Conservation (phyloP, 1,140 invertebrate genomes). For the Nymphalis io region DNA sequence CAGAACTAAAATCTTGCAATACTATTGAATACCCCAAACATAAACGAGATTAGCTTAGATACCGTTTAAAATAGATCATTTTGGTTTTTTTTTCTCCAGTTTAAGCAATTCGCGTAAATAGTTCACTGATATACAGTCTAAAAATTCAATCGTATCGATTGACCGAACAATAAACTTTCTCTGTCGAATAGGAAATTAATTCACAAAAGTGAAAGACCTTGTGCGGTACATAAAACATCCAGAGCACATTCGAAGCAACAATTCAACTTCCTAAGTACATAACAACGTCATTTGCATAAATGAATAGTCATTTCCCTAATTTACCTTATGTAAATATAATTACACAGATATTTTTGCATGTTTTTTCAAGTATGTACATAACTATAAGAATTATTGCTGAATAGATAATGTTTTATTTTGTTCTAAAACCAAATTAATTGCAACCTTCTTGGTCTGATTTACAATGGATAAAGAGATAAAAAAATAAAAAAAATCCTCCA, state of each 20-base stretch:
- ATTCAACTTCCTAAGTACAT: slow-evolving; percentile 15
- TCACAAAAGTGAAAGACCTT: slow-evolving; percentile 47
- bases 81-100: neutral
- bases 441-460: no score
- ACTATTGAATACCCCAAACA: no score
- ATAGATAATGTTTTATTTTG: no score
- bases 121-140: neutral
- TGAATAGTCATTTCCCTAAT: slow-evolving; percentile 24
- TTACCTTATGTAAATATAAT: neutral
- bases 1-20: no score
- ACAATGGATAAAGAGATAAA: no score
- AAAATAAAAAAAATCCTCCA: no score
- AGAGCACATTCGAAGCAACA: slow-evolving; percentile 37
- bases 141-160: slow-evolving; percentile 14
- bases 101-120: neutral
- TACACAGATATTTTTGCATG: neutral
- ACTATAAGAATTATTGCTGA: neutral
- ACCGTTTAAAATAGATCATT: no score
- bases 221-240: slow-evolving; percentile 43
- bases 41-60: no score
- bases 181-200: slow-evolving; percentile 42
- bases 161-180: slow-evolving; percentile 42
- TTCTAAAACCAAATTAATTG: no score
- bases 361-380: neutral
- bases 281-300: slow-evolving; percentile 22